phyloP scores from a whole-genome alignment of 2,113 vertebrate genomes.

The Varanus komodoensis region DNA sequence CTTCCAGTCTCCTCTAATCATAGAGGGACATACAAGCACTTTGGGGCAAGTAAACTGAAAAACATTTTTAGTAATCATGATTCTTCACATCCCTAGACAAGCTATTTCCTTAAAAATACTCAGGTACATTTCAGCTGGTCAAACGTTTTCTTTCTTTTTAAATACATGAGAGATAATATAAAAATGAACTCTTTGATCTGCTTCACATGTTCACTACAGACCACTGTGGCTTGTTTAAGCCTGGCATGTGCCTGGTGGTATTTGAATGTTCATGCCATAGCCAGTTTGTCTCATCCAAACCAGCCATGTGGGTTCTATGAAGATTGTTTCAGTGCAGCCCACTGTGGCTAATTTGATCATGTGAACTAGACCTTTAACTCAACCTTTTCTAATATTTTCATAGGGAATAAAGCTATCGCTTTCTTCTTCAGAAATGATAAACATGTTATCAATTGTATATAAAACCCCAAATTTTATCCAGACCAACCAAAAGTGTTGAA shows the following conservation, averaged over 20 bases:
- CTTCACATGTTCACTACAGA: too few species aligned
- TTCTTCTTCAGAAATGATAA: neutral
- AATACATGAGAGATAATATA: neutral
- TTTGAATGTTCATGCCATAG: too few species aligned
- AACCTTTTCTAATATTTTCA: neutral
- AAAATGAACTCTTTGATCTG: neutral
- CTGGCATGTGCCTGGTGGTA: too few species aligned
- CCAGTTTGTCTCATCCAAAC: too few species aligned
- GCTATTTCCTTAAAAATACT: neutral
- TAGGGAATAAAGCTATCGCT: neutral
- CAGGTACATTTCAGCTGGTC: constrained; percentile 22
- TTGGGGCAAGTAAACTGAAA: constrained; percentile 6
- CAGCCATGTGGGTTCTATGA: too few species aligned
- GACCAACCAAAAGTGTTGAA: neutral
- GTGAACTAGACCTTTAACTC: too few species aligned
- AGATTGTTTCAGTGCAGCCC: too few species aligned
- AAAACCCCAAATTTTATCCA: neutral
- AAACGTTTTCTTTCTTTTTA: neutral
- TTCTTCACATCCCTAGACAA: neutral
- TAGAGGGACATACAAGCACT: neutral
- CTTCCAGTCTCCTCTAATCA: constrained; percentile 36
- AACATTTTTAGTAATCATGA: neutral
- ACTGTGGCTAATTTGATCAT: too few species aligned
- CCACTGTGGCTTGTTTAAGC: too few species aligned
- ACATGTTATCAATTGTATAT: neutral